Percentiles rank a stretch among this genome's conserved stretches.
These are phyloP conservation scores for Phalacrocorax pelagicus DNA, from an alignment of 2,113 vertebrate genomes.

Conservation along the genomic window DNA sequence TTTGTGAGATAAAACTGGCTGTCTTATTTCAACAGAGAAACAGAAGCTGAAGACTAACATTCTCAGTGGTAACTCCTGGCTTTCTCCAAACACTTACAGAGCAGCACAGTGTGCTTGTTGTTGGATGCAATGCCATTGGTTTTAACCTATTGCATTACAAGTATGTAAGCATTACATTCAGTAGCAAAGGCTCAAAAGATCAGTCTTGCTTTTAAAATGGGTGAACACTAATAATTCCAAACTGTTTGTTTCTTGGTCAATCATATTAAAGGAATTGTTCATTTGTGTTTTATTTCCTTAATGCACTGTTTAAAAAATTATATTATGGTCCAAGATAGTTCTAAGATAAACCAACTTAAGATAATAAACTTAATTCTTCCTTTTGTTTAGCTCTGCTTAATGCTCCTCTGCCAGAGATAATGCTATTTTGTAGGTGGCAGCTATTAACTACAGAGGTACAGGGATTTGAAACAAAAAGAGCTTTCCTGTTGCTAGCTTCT, in stretches of 20 bases:
- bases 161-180: not conserved
- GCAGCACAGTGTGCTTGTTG: not conserved
- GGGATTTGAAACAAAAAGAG: not conserved
- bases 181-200: not conserved
- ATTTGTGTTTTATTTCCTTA: conserved; percentile 31
- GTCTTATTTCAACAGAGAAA: not conserved
- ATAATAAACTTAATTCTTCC: conserved; percentile 21
- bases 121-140: not conserved
- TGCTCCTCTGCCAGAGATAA: conserved; percentile 10
- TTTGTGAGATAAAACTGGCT: not conserved
- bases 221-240: not conserved
- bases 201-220: not conserved
- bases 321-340: not conserved
- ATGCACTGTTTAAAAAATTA: not conserved
- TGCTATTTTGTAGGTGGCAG: conserved; percentile 22
- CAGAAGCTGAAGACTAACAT: not conserved
- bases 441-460: not conserved
- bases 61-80: not conserved
- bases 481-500: not conserved
- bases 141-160: not conserved
- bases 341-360: conserved; percentile 15
- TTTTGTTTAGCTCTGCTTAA: conserved; percentile 21
- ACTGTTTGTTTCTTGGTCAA: not conserved
- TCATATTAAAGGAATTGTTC: not conserved
- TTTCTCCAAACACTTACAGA: not conserved